Evolutionary conservation across 2,797 vertebrate species (phyloP), one percentile per base, ranked within the genome.

Genomic region (Pelobates cultripes): DNA sequence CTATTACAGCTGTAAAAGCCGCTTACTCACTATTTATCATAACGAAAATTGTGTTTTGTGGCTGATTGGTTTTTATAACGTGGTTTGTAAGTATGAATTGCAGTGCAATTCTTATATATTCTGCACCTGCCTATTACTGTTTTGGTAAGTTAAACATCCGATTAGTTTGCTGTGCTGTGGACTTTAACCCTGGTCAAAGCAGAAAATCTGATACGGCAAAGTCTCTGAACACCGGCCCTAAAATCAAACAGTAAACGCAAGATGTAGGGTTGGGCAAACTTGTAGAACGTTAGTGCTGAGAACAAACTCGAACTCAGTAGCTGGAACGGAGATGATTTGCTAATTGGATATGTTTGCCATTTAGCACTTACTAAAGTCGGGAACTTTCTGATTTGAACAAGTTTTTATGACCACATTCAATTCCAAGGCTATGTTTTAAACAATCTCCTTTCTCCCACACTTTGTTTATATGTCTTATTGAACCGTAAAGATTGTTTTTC

Each of bases 131-230:
- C n/a, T 64, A 4, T 5, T 64, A 64, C 57, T 28, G 28, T 1
- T 28, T 51, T 28, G 2, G n/a, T 28, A 10, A 40, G 7, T 14
- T 12, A 6, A 64, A 28, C 4, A 7, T 40, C n/a, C 2, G 53
- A n/a, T 74, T 57, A 60, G 53, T 74, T 74, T 74, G 40, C 70
- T 73, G 28, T 55, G 70, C 67, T 14, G 8, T 63, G 43, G 43
- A 72, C 77, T 79, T 79, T 79, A 57, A 63, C 6, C 69, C 53
- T 47, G 14, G 12, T n/a, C 44, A 61, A 5, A 47, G 42, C 15
- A 63, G 41, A 44, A 43, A 60, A 51, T 53, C 45, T 73, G 61
- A 66, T 75, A 45, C 61, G 3, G 41, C 13, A 3, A 1, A 61
- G 53, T 28, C 42, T 7, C 41, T 43, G 10, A 43, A 45, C 79